These are phyloP conservation scores for Nannoperca obscura DNA, from an alignment of 2,797 vertebrate genomes.

Conservation along the genomic window DNA sequence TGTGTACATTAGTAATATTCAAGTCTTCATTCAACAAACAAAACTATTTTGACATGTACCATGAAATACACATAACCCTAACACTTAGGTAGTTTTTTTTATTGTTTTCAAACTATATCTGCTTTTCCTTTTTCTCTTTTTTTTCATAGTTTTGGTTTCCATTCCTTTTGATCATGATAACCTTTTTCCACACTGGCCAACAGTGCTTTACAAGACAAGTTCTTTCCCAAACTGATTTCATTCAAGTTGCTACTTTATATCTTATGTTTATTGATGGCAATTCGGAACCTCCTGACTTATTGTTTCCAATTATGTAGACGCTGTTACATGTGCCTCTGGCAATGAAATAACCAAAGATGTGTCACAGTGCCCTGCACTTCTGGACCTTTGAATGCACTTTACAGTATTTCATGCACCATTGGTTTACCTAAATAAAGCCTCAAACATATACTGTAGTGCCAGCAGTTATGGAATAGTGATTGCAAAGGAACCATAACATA, in stretches of 20 bases:
- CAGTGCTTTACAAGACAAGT: background rate
- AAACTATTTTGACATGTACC: background rate
- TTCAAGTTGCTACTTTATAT: background rate
- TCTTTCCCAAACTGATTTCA: slow-evolving; percentile 1
- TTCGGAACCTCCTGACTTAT: slow-evolving; percentile 12
- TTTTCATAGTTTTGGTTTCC: background rate
- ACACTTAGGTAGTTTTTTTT: too few relatives aligned
- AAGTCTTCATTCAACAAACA: background rate
- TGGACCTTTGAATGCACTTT: slow-evolving; percentile 24
- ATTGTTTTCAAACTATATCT: background rate
- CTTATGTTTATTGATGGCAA: background rate
- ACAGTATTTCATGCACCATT: slow-evolving; percentile 38
- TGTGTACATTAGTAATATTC: background rate
- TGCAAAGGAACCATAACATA: slow-evolving; percentile 38
- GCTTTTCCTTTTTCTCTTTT: background rate
- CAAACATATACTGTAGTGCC: slow-evolving; percentile 22
- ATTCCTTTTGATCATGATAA: background rate
- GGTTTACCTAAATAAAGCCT: slow-evolving; percentile 40
- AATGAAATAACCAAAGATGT: slow-evolving; percentile 18
- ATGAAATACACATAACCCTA: background rate
- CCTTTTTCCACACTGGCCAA: background rate
- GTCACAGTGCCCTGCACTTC: background rate
- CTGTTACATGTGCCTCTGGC: slow-evolving; percentile 17
- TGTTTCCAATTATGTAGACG: slow-evolving; percentile 36
- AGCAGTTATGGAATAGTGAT: slow-evolving; percentile 31